Evolutionary conservation across 2,113 vertebrate genomes (phyloP).

Genomic region (Pionites leucogaster): DNA sequence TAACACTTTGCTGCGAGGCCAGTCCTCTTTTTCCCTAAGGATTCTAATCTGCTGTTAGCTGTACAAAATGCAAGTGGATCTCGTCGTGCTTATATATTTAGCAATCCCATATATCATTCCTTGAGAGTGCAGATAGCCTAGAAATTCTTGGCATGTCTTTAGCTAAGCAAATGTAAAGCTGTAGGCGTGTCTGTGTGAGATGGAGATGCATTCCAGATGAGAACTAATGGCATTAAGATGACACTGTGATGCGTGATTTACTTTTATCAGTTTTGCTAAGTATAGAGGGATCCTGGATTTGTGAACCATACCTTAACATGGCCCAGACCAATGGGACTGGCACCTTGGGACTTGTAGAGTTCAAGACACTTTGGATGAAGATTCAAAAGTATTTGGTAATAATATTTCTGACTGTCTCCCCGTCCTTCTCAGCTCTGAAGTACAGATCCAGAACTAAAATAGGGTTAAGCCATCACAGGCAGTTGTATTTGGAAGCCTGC

Average conservation of each 20-base stretch:
- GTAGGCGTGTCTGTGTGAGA: neutral
- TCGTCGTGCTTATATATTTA: neutral
- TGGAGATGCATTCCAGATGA: neutral
- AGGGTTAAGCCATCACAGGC: neutral
- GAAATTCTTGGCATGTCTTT: slow-evolving; percentile 26
- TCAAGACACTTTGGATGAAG: slow-evolving; percentile 89
- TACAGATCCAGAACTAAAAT: neutral
- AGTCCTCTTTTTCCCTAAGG: neutral
- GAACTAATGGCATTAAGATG: neutral
- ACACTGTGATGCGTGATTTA: neutral
- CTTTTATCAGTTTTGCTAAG: neutral
- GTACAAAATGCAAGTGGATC: neutral
- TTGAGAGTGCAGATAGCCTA: neutral
- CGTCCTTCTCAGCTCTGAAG: neutral
- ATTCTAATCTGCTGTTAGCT: neutral
- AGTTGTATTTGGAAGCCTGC: neutral
- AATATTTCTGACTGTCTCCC: neutral
- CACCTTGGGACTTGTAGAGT: slow-evolving; percentile 82
- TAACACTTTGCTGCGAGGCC: neutral
- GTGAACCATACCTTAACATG: slow-evolving; percentile 38
- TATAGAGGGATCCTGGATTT: neutral
- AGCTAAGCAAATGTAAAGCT: slow-evolving; percentile 13
- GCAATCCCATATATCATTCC: neutral
- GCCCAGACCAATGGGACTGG: slow-evolving; percentile 71
- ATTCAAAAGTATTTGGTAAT: slow-evolving; percentile 87